phyloP scores from a whole-genome alignment of 2,888 invertebrate species.

The Psylliodes chrysocephalus region DNA sequence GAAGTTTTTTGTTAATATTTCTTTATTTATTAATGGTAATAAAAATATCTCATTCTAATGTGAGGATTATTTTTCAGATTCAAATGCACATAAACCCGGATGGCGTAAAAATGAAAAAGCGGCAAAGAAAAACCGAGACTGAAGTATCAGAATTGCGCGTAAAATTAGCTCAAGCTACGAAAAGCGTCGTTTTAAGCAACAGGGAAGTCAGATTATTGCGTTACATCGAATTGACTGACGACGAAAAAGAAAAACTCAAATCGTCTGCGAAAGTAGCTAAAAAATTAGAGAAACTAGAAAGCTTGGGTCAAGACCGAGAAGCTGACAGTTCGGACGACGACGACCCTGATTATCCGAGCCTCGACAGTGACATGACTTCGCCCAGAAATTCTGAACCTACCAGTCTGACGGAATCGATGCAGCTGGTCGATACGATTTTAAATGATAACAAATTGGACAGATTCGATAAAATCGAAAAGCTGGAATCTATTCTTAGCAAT shows the following conservation, averaged over 20 bases:
- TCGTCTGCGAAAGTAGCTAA: conserved; percentile 92
- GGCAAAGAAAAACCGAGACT: conserved; percentile 89
- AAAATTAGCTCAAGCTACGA: conserved; percentile 82
- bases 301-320: conserved; percentile 76
- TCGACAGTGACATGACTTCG: conserved; percentile 81
- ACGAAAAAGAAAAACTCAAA: conserved; percentile 91
- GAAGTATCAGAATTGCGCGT: conserved; percentile 88
- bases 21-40: too few species aligned
- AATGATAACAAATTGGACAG: conserved; percentile 86
- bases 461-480: conserved; percentile 84
- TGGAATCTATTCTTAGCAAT: conserved; percentile 86
- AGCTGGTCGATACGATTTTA: conserved; percentile 86
- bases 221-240: conserved; percentile 90
- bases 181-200: conserved; percentile 90
- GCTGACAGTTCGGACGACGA: conserved; percentile 81
- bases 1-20: too few species aligned
- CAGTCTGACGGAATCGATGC: conserved; percentile 89
- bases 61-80: too few species aligned
- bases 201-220: conserved; percentile 85
- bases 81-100: conserved; percentile 86
- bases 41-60: too few species aligned
- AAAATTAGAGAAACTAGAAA: conserved; percentile 90
- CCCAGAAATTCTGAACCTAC: conserved; percentile 83
- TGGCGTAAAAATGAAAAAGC: conserved; percentile 86
- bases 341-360: conserved; percentile 79